Evolutionary conservation across 2,888 invertebrate species (phyloP).

Genomic region (Clepsis dumicolana): DNA sequence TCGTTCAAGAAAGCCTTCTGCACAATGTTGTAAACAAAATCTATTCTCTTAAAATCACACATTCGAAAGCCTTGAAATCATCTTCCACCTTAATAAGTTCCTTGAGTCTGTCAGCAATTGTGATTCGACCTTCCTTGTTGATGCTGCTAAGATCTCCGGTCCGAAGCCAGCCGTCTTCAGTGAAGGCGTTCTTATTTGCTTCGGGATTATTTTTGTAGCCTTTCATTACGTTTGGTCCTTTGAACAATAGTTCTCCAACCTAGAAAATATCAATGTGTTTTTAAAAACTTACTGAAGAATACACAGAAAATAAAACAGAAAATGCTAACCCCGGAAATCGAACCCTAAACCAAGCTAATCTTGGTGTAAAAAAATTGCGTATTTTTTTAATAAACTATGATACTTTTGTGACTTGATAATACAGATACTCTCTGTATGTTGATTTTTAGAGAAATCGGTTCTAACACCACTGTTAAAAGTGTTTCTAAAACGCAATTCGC

Average conservation of each 20-base stretch:
- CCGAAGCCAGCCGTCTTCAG: conserved; percentile 90
- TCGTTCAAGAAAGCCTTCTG: no score
- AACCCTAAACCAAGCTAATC: no score
- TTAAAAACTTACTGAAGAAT: neutral
- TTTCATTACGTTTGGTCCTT: conserved; percentile 93
- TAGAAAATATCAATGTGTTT: conserved; percentile 52
- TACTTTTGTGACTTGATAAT: no score
- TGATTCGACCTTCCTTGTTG: conserved; percentile 88
- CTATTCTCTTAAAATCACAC: neutral
- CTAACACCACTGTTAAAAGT: no score
- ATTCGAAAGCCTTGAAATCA: neutral
- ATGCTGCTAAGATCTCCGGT: conserved; percentile 90
- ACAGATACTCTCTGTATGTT: no score
- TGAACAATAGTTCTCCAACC: conserved; percentile 90
- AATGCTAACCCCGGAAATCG: no score
- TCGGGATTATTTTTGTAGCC: conserved; percentile 92
- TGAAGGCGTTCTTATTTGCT: conserved; percentile 89
- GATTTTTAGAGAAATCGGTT: no score
- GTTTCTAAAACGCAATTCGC: no score
- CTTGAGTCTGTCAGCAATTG: conserved; percentile 91
- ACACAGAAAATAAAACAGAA: no score
- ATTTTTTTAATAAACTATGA: no score
- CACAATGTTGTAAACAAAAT: neutral
- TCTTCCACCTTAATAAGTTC: conserved; percentile 91
- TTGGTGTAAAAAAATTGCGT: no score